These are phyloP conservation scores for Luperina testacea DNA, from an alignment of 2,888 invertebrate species.

Conservation along the genomic window DNA sequence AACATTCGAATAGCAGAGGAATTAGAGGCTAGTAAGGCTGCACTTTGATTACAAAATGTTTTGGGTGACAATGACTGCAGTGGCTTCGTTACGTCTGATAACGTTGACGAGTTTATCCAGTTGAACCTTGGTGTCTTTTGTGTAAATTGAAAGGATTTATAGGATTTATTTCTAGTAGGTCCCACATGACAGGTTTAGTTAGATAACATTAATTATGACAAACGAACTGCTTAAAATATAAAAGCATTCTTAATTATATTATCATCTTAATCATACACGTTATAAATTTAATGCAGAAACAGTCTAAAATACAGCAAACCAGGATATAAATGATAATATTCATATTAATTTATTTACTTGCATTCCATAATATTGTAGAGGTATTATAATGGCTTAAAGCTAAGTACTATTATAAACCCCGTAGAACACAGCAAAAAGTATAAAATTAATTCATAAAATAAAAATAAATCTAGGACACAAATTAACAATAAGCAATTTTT, in stretches of 20 bases:
- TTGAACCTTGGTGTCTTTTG: conserved; percentile 50
- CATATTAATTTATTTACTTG: no score
- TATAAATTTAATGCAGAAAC: neutral
- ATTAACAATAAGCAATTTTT: no score
- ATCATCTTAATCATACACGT: no score
- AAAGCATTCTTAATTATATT: no score
- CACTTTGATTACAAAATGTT: conserved; percentile 60
- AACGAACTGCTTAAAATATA: neutral
- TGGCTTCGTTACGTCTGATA: conserved; percentile 63
- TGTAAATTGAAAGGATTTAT: conserved; percentile 44
- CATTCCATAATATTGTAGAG: no score
- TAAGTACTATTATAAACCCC: no score
- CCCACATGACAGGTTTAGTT: conserved; percentile 3
- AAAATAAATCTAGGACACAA: no score
- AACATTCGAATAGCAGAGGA: conserved; percentile 71
- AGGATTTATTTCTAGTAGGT: conserved; percentile 31
- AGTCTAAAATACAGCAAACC: neutral
- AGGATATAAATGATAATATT: neutral
- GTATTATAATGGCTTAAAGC: no score
- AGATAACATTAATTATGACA: conserved; percentile 4
- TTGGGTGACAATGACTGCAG: conserved; percentile 53
- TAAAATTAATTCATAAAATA: no score
- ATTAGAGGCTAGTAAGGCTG: conserved; percentile 67
- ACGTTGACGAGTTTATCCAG: conserved; percentile 54
- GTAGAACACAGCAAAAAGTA: no score